Base-by-base conservation (phyloP, 2,888 invertebrate species). In the Zhuqinia jingwanae region DNA sequence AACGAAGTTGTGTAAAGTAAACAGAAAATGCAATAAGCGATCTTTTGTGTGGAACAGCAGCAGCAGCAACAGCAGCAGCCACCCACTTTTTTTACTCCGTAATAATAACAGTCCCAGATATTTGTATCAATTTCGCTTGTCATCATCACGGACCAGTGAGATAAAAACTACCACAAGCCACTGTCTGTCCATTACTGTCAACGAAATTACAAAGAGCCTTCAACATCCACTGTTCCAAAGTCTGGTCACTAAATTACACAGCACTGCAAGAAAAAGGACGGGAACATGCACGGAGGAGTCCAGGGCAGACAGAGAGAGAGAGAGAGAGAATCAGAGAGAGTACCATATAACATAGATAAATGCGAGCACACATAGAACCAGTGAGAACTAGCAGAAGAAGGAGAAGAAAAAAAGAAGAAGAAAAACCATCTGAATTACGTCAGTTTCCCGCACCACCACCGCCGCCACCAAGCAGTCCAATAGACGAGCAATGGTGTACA, bases 111-210 rank as follows among this genome's bases (percentile, higher is more conserved):
- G 85, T 78, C 79, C 70, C 80, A 88, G 89, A 89, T 90, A 90
- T 90, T 90, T 90, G 90, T 90, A 90, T 90, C 90, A 90, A 90
- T 90, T 90, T 89, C 85, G 86, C 27, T 89, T 90, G 90, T 90
- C 90, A 90, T 79, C 87, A 88, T 86, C 88, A 88, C 83, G 87
- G 85, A 87, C 88, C 88, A 78, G 86, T 83, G 78, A 87, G 87
- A 89, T 89, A 89, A 90, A 86, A 89, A 89, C 89, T 87, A 89
- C 90, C 85, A 89, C 89, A 86, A 86, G 86, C 86, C 86, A 81
- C 86, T 86, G 86, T 86, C 86, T 89, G 89, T 89, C 90, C 89
- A 88, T 90, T 90, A 89, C 88, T 90, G 90, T 90, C 88, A 89
- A 85, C 88, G 88, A 90, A 90, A 90, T 89, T 90, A 89, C 88